These are phyloP conservation scores for Pygoscelis adeliae DNA, from an alignment of 2,113 vertebrate species.

Conservation along the genomic window DNA sequence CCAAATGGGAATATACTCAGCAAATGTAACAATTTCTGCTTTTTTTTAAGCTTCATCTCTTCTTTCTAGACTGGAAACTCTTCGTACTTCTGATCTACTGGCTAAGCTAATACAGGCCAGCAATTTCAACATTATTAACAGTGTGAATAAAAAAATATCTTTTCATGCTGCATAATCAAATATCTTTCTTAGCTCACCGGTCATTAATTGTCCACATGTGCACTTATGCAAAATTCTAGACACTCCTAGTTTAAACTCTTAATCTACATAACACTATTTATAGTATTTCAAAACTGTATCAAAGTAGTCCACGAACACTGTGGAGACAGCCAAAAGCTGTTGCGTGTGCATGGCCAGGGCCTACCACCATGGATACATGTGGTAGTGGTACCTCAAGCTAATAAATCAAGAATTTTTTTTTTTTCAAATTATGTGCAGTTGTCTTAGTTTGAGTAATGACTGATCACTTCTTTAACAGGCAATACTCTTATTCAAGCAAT, in stretches of 20 bases:
- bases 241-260: not conserved
- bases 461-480: not conserved
- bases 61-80: not conserved
- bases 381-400: not conserved
- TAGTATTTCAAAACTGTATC: not conserved
- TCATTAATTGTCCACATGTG: not conserved
- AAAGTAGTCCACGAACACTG: not conserved
- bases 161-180: not conserved
- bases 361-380: rapidly evolving
- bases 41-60: not conserved
- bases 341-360: not conserved
- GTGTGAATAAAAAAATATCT: not conserved
- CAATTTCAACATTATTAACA: not conserved
- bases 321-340: not conserved
- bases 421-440: not conserved
- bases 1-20: not conserved
- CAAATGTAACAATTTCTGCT: not conserved
- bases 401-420: not conserved
- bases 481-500: not conserved
- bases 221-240: not conserved
- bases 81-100: not conserved
- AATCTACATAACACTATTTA: not conserved
- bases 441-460: not conserved
- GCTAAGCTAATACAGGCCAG: not conserved
- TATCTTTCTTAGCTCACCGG: not conserved